Percentiles rank a stretch among this genome's conserved stretches.
These are phyloP conservation scores for Acleris literana DNA, from an alignment of 2,888 invertebrate species.

Conservation along the genomic window DNA sequence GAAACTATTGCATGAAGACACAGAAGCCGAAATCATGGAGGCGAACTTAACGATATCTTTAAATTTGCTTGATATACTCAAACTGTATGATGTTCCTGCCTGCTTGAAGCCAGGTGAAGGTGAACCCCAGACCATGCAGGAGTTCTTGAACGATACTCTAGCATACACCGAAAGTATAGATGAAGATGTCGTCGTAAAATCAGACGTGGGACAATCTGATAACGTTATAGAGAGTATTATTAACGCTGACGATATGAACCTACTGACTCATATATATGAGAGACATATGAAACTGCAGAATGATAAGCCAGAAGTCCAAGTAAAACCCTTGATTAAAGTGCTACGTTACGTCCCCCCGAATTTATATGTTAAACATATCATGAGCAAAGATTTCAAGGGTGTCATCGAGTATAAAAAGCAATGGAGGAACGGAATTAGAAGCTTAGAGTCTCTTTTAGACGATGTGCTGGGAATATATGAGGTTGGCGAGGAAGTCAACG, in stretches of 20 bases:
- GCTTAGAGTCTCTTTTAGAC: slow-evolving; percentile 88
- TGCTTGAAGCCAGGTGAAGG: slow-evolving; percentile 53
- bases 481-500: slow-evolving; percentile 79
- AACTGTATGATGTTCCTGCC: slow-evolving; percentile 80
- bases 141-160: slow-evolving; percentile 54
- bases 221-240: slow-evolving; percentile 87
- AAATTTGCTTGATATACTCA: slow-evolving; percentile 80
- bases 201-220: slow-evolving; percentile 55
- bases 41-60: slow-evolving; percentile 81
- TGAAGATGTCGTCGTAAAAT: slow-evolving; percentile 39
- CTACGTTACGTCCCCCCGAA: slow-evolving; percentile 73
- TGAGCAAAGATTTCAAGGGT: slow-evolving; percentile 83
- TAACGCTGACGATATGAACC: slow-evolving; percentile 84
- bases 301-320: slow-evolving; percentile 51
- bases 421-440: slow-evolving; percentile 87
- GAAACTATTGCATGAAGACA: slow-evolving; percentile 86
- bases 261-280: slow-evolving; percentile 85
- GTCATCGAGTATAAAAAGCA: slow-evolving; percentile 84
- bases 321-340: slow-evolving; percentile 56
- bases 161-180: slow-evolving; percentile 48
- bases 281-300: slow-evolving; percentile 69
- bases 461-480: slow-evolving; percentile 87
- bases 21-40: slow-evolving; percentile 88
- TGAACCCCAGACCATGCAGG: slow-evolving; percentile 55
- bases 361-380: slow-evolving; percentile 84